Evolutionary conservation across 2,888 invertebrate species (phyloP).

Genomic region (Rhimphoctona megacephalus): DNA sequence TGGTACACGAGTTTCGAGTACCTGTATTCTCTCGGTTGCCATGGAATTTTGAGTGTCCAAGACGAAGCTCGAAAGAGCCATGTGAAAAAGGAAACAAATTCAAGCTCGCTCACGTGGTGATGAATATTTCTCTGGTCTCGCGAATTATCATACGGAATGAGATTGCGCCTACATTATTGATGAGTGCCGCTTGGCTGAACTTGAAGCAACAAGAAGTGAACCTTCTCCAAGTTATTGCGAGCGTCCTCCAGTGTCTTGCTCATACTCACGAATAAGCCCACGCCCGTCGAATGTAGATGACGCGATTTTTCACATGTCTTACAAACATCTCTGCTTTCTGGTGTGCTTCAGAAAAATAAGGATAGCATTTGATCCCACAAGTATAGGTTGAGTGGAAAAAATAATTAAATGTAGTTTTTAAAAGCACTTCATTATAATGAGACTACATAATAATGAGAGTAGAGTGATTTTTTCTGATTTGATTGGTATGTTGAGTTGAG

Average conservation of each 20-base stretch:
- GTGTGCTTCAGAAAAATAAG: not conserved
- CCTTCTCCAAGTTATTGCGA: slow-evolving; percentile 70
- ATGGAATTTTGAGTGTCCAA: slow-evolving; percentile 66
- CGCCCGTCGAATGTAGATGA: slow-evolving; percentile 70
- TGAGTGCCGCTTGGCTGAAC: slow-evolving; percentile 69
- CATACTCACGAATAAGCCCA: slow-evolving; percentile 62
- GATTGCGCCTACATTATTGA: slow-evolving; percentile 83
- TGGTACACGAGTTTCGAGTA: slow-evolving; percentile 6
- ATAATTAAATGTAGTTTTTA: not conserved
- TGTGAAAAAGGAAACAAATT: slow-evolving; percentile 63
- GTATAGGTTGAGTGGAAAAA: not conserved
- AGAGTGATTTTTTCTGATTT: too few relatives aligned
- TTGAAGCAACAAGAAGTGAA: slow-evolving; percentile 67
- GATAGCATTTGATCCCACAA: not conserved
- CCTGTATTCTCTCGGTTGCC: slow-evolving; percentile 41
- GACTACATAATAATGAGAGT: not conserved
- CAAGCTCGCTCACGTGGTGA: slow-evolving; percentile 76
- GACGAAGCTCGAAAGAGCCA: slow-evolving; percentile 62
- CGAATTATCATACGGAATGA: slow-evolving; percentile 82
- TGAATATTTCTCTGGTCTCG: slow-evolving; percentile 81
- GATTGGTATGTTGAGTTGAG: too few relatives aligned
- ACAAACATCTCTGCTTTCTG: slow-evolving; percentile 1
- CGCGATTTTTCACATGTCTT: slow-evolving; percentile 76
- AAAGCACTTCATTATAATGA: not conserved
- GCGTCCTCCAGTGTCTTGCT: slow-evolving; percentile 40